A percentile compares a stretch with the other conserved stretches of the same genome.
These are phyloP conservation scores for Cerastis rubricosa DNA, from an alignment of 2,888 invertebrate genomes.

Conservation along the genomic window DNA sequence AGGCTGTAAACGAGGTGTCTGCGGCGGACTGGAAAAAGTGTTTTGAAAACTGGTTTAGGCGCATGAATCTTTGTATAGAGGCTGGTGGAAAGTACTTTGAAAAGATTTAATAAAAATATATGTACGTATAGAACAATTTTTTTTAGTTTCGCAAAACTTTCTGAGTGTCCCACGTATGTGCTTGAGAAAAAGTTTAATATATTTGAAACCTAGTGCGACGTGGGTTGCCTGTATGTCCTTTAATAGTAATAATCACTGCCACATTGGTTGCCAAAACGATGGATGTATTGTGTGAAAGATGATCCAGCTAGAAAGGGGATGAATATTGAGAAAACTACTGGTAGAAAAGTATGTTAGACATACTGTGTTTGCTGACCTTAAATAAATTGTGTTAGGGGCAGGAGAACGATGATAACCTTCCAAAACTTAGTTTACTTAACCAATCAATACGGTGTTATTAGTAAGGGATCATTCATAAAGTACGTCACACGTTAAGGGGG, in stretches of 20 bases:
- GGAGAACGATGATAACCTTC: not conserved
- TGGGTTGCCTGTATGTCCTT: not conserved
- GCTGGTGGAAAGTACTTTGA: too few relatives aligned
- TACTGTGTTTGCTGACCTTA: not conserved
- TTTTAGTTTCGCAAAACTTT: too few relatives aligned
- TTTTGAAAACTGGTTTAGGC: too few relatives aligned
- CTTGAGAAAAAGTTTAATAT: too few relatives aligned
- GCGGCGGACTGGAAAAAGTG: too few relatives aligned
- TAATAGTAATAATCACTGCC: not conserved
- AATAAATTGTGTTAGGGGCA: not conserved
- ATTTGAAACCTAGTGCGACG: not conserved
- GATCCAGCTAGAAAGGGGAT: not conserved
- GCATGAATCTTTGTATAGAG: too few relatives aligned
- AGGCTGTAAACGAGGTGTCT: too few relatives aligned
- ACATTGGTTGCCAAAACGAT: not conserved
- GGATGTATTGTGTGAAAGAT: not conserved
- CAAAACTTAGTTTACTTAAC: not conserved
- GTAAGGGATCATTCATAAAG: too few relatives aligned
- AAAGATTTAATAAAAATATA: too few relatives aligned
- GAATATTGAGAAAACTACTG: not conserved
- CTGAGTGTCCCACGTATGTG: too few relatives aligned
- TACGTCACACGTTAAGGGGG: too few relatives aligned
- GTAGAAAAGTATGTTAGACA: not conserved
- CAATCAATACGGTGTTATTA: not conserved
- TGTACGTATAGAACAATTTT: too few relatives aligned